Evolutionary conservation across 2,113 vertebrate species (phyloP), one percentile per base, ranked within the genome.

Genomic region (Hippocampus zosterae): DNA sequence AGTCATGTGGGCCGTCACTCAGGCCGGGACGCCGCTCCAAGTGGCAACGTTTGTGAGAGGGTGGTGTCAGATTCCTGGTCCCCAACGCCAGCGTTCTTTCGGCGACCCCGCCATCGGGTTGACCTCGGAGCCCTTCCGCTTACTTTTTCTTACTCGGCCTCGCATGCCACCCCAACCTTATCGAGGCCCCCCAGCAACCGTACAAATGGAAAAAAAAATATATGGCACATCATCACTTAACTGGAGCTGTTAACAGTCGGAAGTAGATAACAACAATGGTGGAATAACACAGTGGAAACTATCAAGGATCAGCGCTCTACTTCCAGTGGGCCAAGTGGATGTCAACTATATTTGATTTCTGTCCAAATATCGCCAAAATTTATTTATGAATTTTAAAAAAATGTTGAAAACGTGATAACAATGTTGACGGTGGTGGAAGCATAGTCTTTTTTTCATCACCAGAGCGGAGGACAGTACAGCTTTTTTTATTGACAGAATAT

Each of bases 1-100:
- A 92, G 91, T 92, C 92, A 91, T 91, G 90, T 90, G 90, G 80
- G 82, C 92, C 85, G 83, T 92, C 91, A 91, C 92, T 92, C 92
- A 88, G 87, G 87, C 87, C 78, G 84, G 85, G 87, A 89, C 86
- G 79, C 91, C 88, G 73, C 76, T 88, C 87, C 81, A 90, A 90
- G 90, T 90, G 89, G 87, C 78, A 85, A 79, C 78, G 76, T 89
- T 77, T 83, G 87, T 82, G 79, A 81, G 74, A 86, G 84, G 78
- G 75, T 88, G 89, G 90, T 90, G 90, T 90, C 86, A 92, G 87
- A 92, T 93, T 92, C 90, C 87, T 86, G 88, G 78, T 87, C 83
- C 78, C 75, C 73, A 85, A 78, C 73, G 55, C 79, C 70, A 84
- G 78, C 84, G 56, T 70, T 81, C 82, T 81, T 83, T 77, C 76